These are phyloP conservation scores for Oophaga pumilio DNA, from an alignment of 2,113 vertebrate genomes.

Conservation along the genomic window DNA sequence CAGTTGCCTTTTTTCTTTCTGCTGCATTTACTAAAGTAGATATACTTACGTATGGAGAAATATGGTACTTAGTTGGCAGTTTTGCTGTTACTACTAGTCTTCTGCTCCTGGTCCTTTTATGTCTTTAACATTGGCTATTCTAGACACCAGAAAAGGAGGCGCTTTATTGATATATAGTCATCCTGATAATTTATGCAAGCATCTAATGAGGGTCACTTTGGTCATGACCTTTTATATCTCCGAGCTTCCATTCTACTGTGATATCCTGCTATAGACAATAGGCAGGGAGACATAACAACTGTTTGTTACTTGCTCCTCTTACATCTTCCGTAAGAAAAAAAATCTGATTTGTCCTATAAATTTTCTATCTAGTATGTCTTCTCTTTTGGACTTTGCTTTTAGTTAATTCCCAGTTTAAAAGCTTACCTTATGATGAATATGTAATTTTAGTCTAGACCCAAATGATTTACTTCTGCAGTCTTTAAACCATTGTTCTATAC, in stretches of 20 bases:
- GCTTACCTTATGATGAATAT: neutral
- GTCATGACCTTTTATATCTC: neutral
- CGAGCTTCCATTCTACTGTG: neutral
- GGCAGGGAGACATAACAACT: neutral
- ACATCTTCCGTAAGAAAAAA: neutral
- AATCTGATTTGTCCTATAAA: neutral
- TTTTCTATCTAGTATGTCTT: neutral
- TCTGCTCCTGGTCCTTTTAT: neutral
- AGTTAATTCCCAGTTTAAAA: neutral
- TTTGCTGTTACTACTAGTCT: neutral
- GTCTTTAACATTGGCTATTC: neutral
- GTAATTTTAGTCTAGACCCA: neutral
- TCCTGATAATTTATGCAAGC: neutral
- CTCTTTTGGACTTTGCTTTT: neutral
- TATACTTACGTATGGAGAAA: neutral
- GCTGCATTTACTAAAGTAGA: too few species aligned
- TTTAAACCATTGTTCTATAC: neutral
- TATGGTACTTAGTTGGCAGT: neutral
- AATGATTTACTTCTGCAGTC: slow-evolving; percentile 11
- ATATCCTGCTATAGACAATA: neutral
- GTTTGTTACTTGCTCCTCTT: slow-evolving; percentile 1
- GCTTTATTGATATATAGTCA: neutral
- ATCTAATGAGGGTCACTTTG: slow-evolving; percentile 2
- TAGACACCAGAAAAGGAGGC: neutral
- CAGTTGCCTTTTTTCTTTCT: too few species aligned